Evolutionary conservation across 2,797 vertebrate genomes (phyloP).

Genomic region (Helicolenus hilgendorfi): DNA sequence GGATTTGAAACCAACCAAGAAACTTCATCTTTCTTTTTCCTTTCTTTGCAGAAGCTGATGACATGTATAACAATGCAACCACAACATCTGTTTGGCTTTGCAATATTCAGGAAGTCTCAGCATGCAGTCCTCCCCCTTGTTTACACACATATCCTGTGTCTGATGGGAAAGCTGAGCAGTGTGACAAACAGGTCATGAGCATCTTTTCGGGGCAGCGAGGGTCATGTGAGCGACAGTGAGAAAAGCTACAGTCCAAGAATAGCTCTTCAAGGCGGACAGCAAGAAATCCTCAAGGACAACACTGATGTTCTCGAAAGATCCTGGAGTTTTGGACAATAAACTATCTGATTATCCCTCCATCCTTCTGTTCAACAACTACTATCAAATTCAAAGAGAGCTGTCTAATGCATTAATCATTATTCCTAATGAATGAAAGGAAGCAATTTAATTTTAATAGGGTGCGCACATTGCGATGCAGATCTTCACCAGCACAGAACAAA

Average conservation of each 20-base stretch:
- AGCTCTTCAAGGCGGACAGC: conserved; percentile 37
- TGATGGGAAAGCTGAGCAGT: conserved; percentile 83
- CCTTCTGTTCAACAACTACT: background rate
- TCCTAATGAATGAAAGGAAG: conserved; percentile 10
- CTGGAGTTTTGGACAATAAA: conserved; percentile 25
- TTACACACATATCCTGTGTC: conserved; percentile 81
- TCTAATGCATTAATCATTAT: background rate
- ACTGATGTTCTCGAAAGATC: conserved; percentile 40
- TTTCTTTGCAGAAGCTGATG: conserved; percentile 17
- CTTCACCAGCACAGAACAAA: background rate
- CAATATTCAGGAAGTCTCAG: conserved; percentile 55
- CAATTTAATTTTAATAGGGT: background rate
- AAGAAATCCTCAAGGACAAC: conserved; percentile 55
- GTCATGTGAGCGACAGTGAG: conserved; percentile 81
- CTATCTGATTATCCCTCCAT: background rate
- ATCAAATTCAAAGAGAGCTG: background rate
- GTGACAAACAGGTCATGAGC: conserved; percentile 77
- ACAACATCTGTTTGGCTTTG: conserved; percentile 64
- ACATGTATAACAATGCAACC: conserved; percentile 21
- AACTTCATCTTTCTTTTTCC: background rate
- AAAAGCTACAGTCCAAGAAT: conserved; percentile 52
- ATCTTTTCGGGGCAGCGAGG: conserved; percentile 62
- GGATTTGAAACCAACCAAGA: conserved; percentile 1
- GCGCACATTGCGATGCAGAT: background rate
- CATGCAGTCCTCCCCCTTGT: conserved; percentile 53